phyloP scores from a whole-genome alignment of 2,797 vertebrate genomes.

The Tauraco hartlaubi region DNA sequence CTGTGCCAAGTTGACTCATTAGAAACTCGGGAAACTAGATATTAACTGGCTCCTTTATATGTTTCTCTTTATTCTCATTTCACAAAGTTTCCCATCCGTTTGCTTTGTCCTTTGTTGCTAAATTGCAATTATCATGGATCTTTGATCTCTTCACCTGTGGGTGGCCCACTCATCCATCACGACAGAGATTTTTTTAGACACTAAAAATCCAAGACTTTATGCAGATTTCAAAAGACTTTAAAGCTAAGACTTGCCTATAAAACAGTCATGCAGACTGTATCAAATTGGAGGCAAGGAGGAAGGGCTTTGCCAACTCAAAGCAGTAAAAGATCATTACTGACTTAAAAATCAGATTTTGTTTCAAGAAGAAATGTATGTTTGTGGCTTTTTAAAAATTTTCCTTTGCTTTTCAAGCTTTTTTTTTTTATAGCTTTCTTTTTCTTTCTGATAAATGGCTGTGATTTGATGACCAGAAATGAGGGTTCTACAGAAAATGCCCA shows the following conservation, averaged over 20 bases:
- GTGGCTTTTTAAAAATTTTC: fast-evolving
- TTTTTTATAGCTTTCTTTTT: not conserved
- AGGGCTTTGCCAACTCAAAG: not conserved
- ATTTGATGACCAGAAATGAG: not conserved
- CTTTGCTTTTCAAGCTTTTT: not conserved
- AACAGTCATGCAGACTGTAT: not conserved
- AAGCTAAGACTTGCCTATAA: not conserved
- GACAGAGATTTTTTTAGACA: not conserved
- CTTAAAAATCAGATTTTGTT: not conserved
- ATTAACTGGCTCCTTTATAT: slow-evolving; percentile 20
- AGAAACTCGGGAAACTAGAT: slow-evolving; percentile 20
- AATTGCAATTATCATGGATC: slow-evolving; percentile 43
- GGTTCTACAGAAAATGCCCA: not conserved
- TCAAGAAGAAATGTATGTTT: not conserved
- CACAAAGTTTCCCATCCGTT: slow-evolving; percentile 12
- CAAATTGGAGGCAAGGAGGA: not conserved
- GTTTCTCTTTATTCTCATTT: slow-evolving; percentile 35
- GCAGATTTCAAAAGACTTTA: not conserved
- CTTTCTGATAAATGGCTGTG: not conserved
- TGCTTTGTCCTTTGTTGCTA: slow-evolving; percentile 30
- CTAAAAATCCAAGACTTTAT: not conserved
- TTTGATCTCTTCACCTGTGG: slow-evolving; percentile 46
- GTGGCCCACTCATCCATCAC: slow-evolving; percentile 32
- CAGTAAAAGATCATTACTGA: not conserved
- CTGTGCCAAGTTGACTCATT: slow-evolving; percentile 6